phyloP scores from a whole-genome alignment of 2,113 vertebrate species.

The Antigone vipio region DNA sequence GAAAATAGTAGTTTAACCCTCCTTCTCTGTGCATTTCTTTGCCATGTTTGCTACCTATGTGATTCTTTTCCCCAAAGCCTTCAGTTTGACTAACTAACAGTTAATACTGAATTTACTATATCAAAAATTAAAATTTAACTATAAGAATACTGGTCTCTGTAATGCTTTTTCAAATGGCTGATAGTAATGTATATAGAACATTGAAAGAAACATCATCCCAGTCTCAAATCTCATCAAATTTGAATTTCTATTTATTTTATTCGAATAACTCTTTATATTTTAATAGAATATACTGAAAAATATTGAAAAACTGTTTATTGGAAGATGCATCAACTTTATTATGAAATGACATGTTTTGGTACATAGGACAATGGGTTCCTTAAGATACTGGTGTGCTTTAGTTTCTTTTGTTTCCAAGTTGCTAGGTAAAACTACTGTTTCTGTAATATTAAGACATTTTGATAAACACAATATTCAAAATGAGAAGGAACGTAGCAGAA shows the following conservation, averaged over 20 bases:
- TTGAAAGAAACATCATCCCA: neutral
- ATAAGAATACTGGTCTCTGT: neutral
- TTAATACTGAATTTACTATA: conserved; percentile 5
- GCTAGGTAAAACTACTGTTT: neutral
- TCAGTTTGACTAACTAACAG: neutral
- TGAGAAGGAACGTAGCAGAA: neutral
- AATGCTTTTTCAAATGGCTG: neutral
- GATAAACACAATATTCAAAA: neutral
- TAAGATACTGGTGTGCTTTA: neutral
- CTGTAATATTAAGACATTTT: neutral
- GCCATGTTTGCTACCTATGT: neutral
- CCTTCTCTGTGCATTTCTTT: neutral
- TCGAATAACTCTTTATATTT: neutral
- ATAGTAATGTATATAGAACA: neutral
- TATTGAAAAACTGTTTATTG: neutral
- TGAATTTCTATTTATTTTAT: neutral
- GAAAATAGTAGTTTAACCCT: neutral
- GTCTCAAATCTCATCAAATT: neutral
- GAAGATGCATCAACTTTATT: neutral
- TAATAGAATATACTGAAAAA: neutral
- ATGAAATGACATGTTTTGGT: neutral
- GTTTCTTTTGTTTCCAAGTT: neutral
- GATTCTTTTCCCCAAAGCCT: neutral
- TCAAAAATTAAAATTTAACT: neutral
- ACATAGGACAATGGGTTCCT: neutral